Evolutionary conservation across 2,888 invertebrate genomes (phyloP), one percentile per base, ranked within the genome.

Genomic region (Netelia melanura): DNA sequence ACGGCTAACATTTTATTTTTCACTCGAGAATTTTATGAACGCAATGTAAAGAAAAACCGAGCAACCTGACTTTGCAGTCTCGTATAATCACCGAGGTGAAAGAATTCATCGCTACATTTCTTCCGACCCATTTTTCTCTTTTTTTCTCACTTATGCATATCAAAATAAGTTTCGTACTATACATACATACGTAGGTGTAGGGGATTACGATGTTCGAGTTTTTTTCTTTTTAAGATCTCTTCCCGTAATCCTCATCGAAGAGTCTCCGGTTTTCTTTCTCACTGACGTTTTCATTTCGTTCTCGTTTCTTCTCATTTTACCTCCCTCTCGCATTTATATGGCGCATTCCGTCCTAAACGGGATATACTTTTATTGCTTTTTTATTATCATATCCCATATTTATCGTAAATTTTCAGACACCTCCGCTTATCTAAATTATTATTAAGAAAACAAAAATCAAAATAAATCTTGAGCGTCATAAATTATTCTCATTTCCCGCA

Each of bases 121-220:
- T 44, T 25, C 21, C 25, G 1, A 23, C n/a, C 44, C 58, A 17
- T 61, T 21, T 64, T 54, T 54, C 44, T 17, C 48, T 54, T 17
- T 72, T 56, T 17, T 23, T 58, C 38, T 61, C 6, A n/a, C 38
- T 56, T 61, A n/a, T 84, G 77, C 84, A 74, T 62, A 71, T 81
- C 54, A 68, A 74, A 77, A 81, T 38, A 77, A 81, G 68, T 62
- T 77, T 43, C 30, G 62, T 68, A 62, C 74, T 84, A 23, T 11
- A 48, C 38, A 23, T 30, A 30, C 58, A 67, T 71, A 80, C 72
- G 52, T 23, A 61, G 58, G 43, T 58, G 61, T 75, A 62, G 52
- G 52, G 75, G 79, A 83, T 79, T 83, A 83, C 79, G 71, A 17
- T 68, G 76, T 81, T 62, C 81, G 30, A 61, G 21, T 78, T 17